Conservation (phyloP, 2,888 invertebrate species). For the Conchocele bisecta region DNA sequence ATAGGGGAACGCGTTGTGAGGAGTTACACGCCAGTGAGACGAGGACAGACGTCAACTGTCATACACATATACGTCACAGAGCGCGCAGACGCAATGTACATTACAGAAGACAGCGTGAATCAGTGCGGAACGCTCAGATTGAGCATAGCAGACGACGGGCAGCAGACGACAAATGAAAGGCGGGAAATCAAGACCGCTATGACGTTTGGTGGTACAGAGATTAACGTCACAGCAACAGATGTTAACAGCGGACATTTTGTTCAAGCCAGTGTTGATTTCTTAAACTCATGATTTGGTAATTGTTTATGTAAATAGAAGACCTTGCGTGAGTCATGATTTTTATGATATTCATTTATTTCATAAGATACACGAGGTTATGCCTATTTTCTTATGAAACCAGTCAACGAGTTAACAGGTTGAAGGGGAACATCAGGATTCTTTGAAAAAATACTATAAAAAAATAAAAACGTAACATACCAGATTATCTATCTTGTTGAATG, state of each 20-base stretch:
- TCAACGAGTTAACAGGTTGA: too few species aligned
- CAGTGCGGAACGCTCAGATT: constrained; percentile 84
- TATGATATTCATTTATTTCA: too few species aligned
- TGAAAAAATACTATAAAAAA: too few species aligned
- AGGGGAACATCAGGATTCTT: too few species aligned
- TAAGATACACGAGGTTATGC: too few species aligned
- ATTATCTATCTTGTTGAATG: too few species aligned
- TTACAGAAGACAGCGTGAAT: constrained; percentile 84
- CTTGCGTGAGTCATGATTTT: too few species aligned
- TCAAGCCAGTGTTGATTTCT: constrained; percentile 83
- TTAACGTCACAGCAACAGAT: constrained; percentile 84
- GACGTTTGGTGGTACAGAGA: constrained; percentile 85
- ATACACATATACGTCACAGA: constrained; percentile 85
- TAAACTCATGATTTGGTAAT: constrained; percentile 75
- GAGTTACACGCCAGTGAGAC: constrained; percentile 85
- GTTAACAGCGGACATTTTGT: constrained; percentile 83
- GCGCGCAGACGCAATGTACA: constrained; percentile 83
- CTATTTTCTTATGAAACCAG: too few species aligned
- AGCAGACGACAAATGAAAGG: too few species aligned
- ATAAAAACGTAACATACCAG: too few species aligned
- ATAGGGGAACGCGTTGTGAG: constrained; percentile 84
- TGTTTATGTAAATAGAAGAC: too few species aligned
- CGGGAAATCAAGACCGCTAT: constrained; percentile 85
- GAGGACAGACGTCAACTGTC: constrained; percentile 84
- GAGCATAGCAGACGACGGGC: constrained; percentile 77